A percentile compares a stretch with the other conserved stretches of the same genome.
Conservation (phyloP, 2,888 invertebrate genomes). For the Apodemia hepburni region DNA sequence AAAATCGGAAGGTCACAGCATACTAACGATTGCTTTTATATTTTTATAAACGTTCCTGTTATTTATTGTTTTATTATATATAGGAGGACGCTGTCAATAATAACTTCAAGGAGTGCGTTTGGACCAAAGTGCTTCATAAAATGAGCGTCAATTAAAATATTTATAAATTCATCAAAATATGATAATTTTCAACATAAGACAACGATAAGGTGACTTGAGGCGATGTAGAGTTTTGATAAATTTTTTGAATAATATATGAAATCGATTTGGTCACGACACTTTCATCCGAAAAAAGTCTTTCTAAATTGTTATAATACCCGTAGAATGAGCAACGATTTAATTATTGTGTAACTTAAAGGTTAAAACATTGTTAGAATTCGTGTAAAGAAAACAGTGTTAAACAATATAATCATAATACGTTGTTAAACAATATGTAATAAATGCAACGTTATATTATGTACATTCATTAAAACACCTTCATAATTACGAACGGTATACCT, state of each 20-base stretch:
- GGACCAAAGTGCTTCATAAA: conserved; percentile 57
- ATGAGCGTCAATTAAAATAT: conserved; percentile 62
- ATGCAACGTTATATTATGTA: not conserved
- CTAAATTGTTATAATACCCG: not conserved
- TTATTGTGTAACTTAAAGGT: not conserved
- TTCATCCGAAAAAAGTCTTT: not conserved
- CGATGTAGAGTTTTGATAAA: conserved; percentile 51
- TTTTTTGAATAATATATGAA: conserved; percentile 38
- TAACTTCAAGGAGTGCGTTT: conserved; percentile 51
- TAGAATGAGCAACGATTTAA: not conserved
- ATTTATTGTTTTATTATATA: conserved; percentile 45
- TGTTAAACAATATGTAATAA: not conserved
- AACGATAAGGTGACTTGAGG: conserved; percentile 58
- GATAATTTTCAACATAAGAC: conserved; percentile 62
- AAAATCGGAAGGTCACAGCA: conserved; percentile 48
- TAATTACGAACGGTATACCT: not conserved
- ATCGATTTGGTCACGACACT: conserved; percentile 7
- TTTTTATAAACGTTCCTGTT: conserved; percentile 58
- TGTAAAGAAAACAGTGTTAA: not conserved
- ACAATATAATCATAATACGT: not conserved
- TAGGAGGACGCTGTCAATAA: conserved; percentile 42
- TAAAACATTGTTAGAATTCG: too few species aligned
- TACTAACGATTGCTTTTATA: conserved; percentile 62
- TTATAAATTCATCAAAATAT: conserved; percentile 57
- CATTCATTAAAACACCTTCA: not conserved